Evolutionary conservation across 2,888 invertebrate species (phyloP), one percentile per base, ranked within the genome.

Genomic region (Siphlonurus alternatus): DNA sequence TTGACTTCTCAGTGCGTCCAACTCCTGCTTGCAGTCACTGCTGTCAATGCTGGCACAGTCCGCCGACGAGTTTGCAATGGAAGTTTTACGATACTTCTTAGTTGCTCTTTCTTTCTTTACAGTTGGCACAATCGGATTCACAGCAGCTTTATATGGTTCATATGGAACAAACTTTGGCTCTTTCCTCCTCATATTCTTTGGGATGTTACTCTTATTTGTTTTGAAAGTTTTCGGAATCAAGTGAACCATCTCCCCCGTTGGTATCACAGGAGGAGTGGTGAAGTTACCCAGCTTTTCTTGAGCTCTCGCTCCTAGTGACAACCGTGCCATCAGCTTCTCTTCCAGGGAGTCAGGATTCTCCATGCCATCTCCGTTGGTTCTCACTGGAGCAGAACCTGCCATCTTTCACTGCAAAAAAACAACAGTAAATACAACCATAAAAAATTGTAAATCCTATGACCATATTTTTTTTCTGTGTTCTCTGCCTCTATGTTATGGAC

Each of bases 81-180:
- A 38, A 38, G 7, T 76, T 72, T 71, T 76, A 77, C 63, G 70
- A 73, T 22, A 72, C 71, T 62, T 76, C 75, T 66, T 78, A 74
- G 67, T 75, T 75, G 51, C 69, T 68, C 25, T 63, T 25, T 64
- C 67, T 18, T 66, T 66, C 18, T 68, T 38, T 15, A 38, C 38
- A 15, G 38, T 5, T 10, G 85, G 81, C 22, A 85, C 78, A 67
- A 92, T 88, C 5, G 89, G 88, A 72, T 86, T 87, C 0, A 90
- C 87, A 62, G 92, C 91, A 19, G 86, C 90, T 71, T 90, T 85
- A 72, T 92, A 93, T 0, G 93, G 93, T 72, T 93, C 93, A 69
- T 89, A 91, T 0, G 93, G 93, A 51, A 93, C 83, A 74, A 92
- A 93, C 72, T 88, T 91, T 0, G 91, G 89, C 68, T 86, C 86